A percentile compares a stretch with the other conserved stretches of the same genome.
Evolutionary conservation across 2,888 invertebrate species (phyloP).

Genomic region (Tanypteryx hageni): DNA sequence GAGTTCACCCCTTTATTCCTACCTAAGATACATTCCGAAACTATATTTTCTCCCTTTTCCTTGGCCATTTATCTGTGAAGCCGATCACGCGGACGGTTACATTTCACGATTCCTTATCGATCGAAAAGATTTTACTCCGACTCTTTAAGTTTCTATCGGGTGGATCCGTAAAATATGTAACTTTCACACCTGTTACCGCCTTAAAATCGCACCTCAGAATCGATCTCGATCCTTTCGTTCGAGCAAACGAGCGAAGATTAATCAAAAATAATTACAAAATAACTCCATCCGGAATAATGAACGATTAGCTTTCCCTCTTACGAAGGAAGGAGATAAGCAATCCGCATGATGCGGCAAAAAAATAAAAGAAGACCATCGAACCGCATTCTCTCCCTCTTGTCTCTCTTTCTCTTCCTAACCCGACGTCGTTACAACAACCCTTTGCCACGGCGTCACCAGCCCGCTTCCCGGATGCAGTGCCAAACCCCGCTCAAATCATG

Average conservation of each 20-base stretch:
- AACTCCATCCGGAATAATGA: not conserved
- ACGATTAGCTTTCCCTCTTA: not conserved
- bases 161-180: not conserved
- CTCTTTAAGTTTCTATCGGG: not conserved
- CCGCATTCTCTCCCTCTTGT: no score
- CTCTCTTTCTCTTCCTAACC: no score
- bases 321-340: not conserved
- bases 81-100: conserved; percentile 29
- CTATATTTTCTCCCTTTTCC: conserved; percentile 24
- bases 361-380: no score
- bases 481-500: conserved; percentile 19
- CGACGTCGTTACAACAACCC: no score
- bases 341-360: no score
- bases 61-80: conserved; percentile 2
- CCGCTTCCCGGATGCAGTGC: conserved; percentile 46
- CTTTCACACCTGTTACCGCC: not conserved
- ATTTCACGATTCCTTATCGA: conserved; percentile 5
- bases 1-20: not conserved
- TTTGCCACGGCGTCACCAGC: not conserved
- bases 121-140: not conserved
- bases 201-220: not conserved
- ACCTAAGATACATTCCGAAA: conserved; percentile 3
- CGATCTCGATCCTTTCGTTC: conserved; percentile 13
- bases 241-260: conserved; percentile 21
- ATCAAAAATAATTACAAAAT: not conserved